These are phyloP conservation scores for Hylia prasina DNA, from an alignment of 2,113 vertebrate genomes.

Conservation along the genomic window DNA sequence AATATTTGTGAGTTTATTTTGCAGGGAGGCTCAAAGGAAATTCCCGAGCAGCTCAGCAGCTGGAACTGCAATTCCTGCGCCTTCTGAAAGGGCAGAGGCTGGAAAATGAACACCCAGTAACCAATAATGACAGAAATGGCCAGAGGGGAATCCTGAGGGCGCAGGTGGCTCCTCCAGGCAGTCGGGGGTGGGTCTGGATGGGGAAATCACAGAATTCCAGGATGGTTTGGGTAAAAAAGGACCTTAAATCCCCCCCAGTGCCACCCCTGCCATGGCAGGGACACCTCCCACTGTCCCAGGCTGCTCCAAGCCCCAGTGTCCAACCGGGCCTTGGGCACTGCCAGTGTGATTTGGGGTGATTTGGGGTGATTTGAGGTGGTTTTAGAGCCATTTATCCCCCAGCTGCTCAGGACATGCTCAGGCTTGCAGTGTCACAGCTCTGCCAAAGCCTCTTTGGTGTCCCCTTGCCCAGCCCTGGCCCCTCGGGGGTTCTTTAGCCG, in stretches of 20 bases:
- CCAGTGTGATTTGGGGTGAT: too few species aligned
- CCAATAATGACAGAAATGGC: rapidly evolving
- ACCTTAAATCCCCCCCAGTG: rapidly evolving
- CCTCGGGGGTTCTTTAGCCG: rapidly evolving
- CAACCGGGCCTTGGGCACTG: neutral
- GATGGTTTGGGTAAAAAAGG: neutral
- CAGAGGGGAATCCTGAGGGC: rapidly evolving
- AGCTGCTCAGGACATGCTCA: rapidly evolving
- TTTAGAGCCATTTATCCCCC: neutral
- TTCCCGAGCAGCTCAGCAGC: neutral
- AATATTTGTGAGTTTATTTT: neutral
- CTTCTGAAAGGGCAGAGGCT: neutral
- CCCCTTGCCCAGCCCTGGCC: neutral
- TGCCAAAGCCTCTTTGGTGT: neutral
- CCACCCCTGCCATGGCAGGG: neutral
- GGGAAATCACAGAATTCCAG: neutral
- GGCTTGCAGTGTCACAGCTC: neutral
- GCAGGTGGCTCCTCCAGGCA: rapidly evolving
- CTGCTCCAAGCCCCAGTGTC: neutral
- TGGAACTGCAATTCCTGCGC: rapidly evolving
- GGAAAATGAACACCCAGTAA: rapidly evolving
- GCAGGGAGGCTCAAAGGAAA: neutral
- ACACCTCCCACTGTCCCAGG: neutral
- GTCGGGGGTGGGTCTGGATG: rapidly evolving
- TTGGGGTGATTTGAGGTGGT: neutral